A percentile compares a stretch with the other conserved stretches of the same genome.
Evolutionary conservation across 2,888 invertebrate species (phyloP).

Genomic region (Entomobrya proxima): DNA sequence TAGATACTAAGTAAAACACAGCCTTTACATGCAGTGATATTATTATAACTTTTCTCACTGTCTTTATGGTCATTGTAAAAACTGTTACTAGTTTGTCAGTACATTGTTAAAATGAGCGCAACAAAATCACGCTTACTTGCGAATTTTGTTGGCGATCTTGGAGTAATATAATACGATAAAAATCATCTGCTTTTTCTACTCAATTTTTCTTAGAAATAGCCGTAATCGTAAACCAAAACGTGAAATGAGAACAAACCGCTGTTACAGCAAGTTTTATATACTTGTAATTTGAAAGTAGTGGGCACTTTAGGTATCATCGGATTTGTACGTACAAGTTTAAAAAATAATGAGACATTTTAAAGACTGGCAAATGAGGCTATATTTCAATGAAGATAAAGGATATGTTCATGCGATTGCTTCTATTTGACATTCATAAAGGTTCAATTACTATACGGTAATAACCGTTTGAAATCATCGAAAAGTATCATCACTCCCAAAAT

Average conservation of each 20-base stretch:
- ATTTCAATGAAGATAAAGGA: no score
- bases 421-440: no score
- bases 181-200: neutral
- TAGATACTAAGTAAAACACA: neutral
- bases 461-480: no score
- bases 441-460: no score
- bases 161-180: neutral
- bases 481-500: no score
- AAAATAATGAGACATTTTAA: no score
- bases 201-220: neutral
- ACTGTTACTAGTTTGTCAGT: neutral
- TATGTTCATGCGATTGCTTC: no score
- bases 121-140: conserved; percentile 23
- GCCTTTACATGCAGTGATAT: neutral
- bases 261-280: neutral
- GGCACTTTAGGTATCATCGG: no score
- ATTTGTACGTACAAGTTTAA: no score
- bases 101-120: conserved; percentile 25
- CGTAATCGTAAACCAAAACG: neutral
- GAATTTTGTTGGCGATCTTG: neutral
- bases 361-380: no score
- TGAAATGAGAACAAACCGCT: conserved; percentile 8
- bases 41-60: neutral
- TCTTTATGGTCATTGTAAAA: neutral
- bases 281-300: neutral